Percentiles rank a stretch among this genome's conserved stretches.
phyloP scores from a whole-genome alignment of 2,888 invertebrate genomes.

The Spialia ferax region DNA sequence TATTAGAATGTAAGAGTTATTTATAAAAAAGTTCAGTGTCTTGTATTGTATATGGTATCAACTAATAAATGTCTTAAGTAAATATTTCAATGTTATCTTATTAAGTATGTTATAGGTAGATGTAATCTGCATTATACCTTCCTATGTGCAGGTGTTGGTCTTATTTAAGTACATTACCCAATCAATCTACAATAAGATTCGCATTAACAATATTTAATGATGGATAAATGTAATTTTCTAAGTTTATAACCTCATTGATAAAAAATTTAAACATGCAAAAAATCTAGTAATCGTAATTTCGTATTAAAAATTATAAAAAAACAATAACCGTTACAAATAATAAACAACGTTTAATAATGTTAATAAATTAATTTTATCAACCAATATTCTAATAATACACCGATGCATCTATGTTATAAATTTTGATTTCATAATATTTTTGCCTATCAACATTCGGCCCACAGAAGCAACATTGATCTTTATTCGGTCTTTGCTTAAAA shows the following conservation, averaged over 20 bases:
- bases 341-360: slow-evolving; percentile 10
- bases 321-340: slow-evolving; percentile 16
- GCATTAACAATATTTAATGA: background rate
- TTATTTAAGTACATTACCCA: background rate
- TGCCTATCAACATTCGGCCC: slow-evolving; percentile 70
- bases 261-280: slow-evolving; percentile 28
- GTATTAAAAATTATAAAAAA: slow-evolving; percentile 9
- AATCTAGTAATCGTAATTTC: slow-evolving; percentile 12
- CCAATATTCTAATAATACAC: slow-evolving; percentile 27
- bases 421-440: slow-evolving; percentile 38
- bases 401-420: slow-evolving; percentile 45
- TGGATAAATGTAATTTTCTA: background rate
- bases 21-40: too few species aligned
- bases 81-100: too few species aligned
- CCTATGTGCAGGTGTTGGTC: background rate
- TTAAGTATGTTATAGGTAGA: too few species aligned
- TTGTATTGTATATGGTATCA: too few species aligned
- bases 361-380: slow-evolving; percentile 4
- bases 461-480: slow-evolving; percentile 80
- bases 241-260: slow-evolving; percentile 37
- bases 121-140: too few species aligned
- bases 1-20: too few species aligned
- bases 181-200: background rate
- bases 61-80: too few species aligned
- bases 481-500: slow-evolving; percentile 66